phyloP scores from a whole-genome alignment of 2,888 invertebrate species.

The Eudasyphora cyanicolor region DNA sequence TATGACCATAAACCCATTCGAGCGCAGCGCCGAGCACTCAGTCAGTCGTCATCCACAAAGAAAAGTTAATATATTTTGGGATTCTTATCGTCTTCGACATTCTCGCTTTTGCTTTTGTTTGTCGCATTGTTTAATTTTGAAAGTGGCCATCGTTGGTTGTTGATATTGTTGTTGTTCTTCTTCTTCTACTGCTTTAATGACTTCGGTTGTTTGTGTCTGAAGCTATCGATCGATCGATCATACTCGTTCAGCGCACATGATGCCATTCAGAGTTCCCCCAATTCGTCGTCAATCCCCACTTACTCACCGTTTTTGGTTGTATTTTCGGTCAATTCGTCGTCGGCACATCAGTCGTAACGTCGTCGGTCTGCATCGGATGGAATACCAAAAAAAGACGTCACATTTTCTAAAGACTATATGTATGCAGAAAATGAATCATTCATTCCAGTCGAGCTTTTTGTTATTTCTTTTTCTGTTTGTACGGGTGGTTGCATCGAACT shows the following conservation, averaged over 20 bases:
- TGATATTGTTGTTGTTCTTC: neutral
- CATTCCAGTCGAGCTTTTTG: neutral
- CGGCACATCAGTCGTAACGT: neutral
- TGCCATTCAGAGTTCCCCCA: constrained; percentile 47
- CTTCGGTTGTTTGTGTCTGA: neutral
- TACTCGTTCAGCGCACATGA: constrained; percentile 33
- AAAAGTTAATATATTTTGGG: constrained; percentile 4
- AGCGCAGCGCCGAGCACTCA: too few relatives aligned
- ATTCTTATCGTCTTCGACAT: neutral
- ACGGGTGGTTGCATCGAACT: constrained; percentile 25
- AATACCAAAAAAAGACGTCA: constrained; percentile 24
- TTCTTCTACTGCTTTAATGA: neutral
- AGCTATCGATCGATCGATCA: constrained; percentile 15
- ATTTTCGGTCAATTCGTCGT: neutral
- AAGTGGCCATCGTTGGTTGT: neutral
- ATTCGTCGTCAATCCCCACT: too few relatives aligned
- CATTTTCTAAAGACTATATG: neutral
- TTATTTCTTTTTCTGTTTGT: neutral
- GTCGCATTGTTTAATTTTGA: neutral
- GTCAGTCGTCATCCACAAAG: too few relatives aligned
- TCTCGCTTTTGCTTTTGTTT: neutral
- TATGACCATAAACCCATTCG: neutral
- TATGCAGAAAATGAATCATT: constrained; percentile 4
- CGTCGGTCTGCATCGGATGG: neutral
- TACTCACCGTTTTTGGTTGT: constrained; percentile 3